phyloP scores from a whole-genome alignment of 37 sponge, comb jelly and placozoan species.

The Crambe crambe region DNA sequence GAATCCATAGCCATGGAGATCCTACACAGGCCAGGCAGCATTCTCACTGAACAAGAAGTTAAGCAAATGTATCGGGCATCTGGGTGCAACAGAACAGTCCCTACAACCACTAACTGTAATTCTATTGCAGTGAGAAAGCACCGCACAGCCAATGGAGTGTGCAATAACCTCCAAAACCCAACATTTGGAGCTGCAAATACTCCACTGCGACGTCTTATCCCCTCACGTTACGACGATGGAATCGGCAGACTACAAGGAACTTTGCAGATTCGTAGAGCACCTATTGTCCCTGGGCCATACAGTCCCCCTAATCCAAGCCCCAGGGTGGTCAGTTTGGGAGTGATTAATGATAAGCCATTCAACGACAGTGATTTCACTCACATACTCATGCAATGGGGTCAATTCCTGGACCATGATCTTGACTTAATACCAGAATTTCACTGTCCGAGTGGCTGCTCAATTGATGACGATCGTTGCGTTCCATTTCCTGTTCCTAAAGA shows the following conservation, averaged over 20 bases:
- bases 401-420: slow-evolving; percentile 94
- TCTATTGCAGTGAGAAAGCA: background rate
- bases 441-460: background rate
- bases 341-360: slow-evolving; percentile 22
- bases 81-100: background rate
- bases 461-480: slow-evolving; percentile 5
- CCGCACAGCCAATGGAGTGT: slow-evolving; percentile 82
- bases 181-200: slow-evolving; percentile 73
- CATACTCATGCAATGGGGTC: slow-evolving; percentile 94
- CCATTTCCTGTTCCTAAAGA: slow-evolving; percentile 40
- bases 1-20: slow-evolving; percentile 1
- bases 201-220: slow-evolving; percentile 64
- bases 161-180: slow-evolving; percentile 85
- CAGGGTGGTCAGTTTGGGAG: slow-evolving; percentile 55
- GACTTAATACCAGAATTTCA: slow-evolving; percentile 37
- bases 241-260: slow-evolving; percentile 66
- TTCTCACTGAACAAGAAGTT: slow-evolving; percentile 37
- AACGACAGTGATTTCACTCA: slow-evolving; percentile 64
- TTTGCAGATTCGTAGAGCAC: background rate
- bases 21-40: slow-evolving; percentile 38
- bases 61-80: slow-evolving; percentile 1
- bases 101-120: background rate
- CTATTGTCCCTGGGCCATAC: slow-evolving; percentile 28
- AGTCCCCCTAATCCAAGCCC: slow-evolving; percentile 81
- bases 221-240: slow-evolving; percentile 83